Evolutionary conservation across 2,888 invertebrate species (phyloP), one percentile per base, ranked within the genome.

Genomic region (Drosophila birchii): DNA sequence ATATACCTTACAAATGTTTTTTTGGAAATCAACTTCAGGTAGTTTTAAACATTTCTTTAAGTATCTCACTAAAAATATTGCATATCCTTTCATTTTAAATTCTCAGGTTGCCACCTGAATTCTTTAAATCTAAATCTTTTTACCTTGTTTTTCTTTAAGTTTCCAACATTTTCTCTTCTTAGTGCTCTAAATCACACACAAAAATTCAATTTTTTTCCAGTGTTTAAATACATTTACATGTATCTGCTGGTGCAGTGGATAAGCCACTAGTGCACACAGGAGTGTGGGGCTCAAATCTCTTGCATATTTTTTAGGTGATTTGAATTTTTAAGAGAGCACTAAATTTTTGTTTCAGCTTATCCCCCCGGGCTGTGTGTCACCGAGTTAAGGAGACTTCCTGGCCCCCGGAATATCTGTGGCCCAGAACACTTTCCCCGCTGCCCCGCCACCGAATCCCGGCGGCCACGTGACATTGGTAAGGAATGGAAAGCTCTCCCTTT

Each of bases 251-350:
- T 49, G 36, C 56, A 66, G 20, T 32, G 62, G 64, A 61, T 66
- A 61, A 66, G 61, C 61, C 44, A 41, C 43, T 45, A 23, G 23
- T 63, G 18, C 60, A 63, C 56, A 34, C n/a, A 16, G 45, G 29
- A 36, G 41, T 20, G 38, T 1, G 47, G 54, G 32, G 53, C 11
- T 11, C 67, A 64, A 67, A 77, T 74, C 67, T 55, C 62, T 67
- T 85, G 87, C 88, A 87, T 88, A 87, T 88, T 86, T 87, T 86
- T 74, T 63, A 81, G 87, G 78, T 81, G 80, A 84, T 87, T 87
- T 87, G 78, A 84, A 84, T 86, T 88, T 87, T 80, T 83, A 76
- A 79, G 76, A 76, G 75, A 73, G 72, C 62, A 77, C 79, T 81
- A 86, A 78, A 88, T 81, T 78, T 76, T 77, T 77, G 29, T 29